Percentiles rank a stretch among this genome's conserved stretches.
Evolutionary conservation across 2,888 invertebrate genomes (phyloP).

Genomic region (Drosophila nr. perissopoda): DNA sequence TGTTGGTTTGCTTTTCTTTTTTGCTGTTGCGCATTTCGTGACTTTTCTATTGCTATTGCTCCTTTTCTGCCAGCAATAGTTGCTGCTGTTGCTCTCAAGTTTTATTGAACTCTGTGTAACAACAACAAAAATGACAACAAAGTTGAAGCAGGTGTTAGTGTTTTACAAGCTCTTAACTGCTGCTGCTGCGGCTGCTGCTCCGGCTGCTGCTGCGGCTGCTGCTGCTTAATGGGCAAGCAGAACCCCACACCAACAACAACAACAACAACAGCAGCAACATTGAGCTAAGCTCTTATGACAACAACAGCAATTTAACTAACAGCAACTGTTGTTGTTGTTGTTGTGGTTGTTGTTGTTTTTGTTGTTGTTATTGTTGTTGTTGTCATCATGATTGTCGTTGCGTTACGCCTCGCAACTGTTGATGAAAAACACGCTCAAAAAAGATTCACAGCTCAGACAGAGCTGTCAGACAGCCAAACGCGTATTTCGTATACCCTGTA

Average conservation of each 20-base stretch:
- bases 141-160: slow-evolving; percentile 75
- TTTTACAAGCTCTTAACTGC: slow-evolving; percentile 80
- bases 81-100: slow-evolving; percentile 52
- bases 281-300: slow-evolving; percentile 12
- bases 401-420: slow-evolving; percentile 50
- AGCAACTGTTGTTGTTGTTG: slow-evolving; percentile 15
- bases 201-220: slow-evolving; percentile 59
- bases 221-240: slow-evolving; percentile 64
- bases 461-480: neutral
- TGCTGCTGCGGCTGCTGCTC: slow-evolving; percentile 40
- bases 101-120: slow-evolving; percentile 69
- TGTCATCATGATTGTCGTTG: slow-evolving; percentile 39
- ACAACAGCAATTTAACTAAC: slow-evolving; percentile 22
- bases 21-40: slow-evolving; percentile 44
- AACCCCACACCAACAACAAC: slow-evolving; percentile 29
- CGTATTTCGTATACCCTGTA: slow-evolving; percentile 8
- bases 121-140: slow-evolving; percentile 29
- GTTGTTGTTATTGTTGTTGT: slow-evolving; percentile 14
- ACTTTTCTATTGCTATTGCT: slow-evolving; percentile 77
- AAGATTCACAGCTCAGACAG: slow-evolving; percentile 1
- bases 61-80: slow-evolving; percentile 54
- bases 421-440: slow-evolving; percentile 31
- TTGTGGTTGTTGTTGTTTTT: slow-evolving; percentile 19
- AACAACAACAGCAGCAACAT: slow-evolving; percentile 29
- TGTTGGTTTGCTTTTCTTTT: slow-evolving; percentile 5